A percentile compares a stretch with the other conserved stretches of the same genome.
These are phyloP conservation scores for Limnodromus scolopaceus DNA, from an alignment of 2,797 vertebrate genomes.

Conservation along the genomic window DNA sequence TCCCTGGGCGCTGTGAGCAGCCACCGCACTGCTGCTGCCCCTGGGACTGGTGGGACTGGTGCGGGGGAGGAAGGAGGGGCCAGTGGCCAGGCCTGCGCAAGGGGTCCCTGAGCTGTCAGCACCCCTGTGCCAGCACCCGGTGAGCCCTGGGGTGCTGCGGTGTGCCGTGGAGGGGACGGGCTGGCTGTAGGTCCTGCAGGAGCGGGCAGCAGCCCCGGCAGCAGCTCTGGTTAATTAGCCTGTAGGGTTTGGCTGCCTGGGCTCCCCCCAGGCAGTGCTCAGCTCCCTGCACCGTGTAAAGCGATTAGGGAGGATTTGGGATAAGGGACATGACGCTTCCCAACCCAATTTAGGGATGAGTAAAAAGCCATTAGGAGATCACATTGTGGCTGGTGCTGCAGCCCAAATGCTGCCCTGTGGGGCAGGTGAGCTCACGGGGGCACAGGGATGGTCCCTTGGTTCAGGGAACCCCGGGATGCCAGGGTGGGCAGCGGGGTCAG, in stretches of 20 bases:
- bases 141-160: rapidly evolving
- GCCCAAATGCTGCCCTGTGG: background rate
- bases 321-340: slow-evolving; percentile 31
- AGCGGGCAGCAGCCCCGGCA: background rate
- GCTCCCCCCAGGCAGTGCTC: background rate
- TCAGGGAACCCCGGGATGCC: background rate
- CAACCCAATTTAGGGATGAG: slow-evolving; percentile 31
- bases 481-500: rapidly evolving
- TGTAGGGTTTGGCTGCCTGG: background rate
- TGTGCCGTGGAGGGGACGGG: background rate
- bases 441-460: background rate
- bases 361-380: slow-evolving; percentile 26
- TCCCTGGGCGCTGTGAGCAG: background rate
- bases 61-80: background rate
- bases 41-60: background rate
- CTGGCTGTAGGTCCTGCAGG: background rate
- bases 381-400: background rate
- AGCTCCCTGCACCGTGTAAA: background rate
- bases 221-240: background rate
- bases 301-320: background rate
- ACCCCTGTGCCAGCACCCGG: background rate
- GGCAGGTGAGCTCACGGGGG: rapidly evolving
- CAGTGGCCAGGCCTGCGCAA: background rate
- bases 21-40: background rate
- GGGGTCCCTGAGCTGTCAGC: background rate